Evolutionary conservation across 92 coral and sea anemone genomes (phyloP).

Genomic region (Palythoa caribaeorum): DNA sequence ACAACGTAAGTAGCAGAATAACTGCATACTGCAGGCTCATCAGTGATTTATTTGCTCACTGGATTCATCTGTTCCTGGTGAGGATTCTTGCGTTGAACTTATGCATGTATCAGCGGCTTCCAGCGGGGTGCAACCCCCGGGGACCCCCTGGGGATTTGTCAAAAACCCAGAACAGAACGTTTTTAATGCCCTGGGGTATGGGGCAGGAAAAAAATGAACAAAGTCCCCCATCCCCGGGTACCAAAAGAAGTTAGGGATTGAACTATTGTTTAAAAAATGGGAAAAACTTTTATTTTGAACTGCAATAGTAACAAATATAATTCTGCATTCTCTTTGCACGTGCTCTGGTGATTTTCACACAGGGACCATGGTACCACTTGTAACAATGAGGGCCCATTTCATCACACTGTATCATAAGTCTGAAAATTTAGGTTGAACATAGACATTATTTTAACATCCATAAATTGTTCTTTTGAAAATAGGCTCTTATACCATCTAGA

Average conservation of each 20-base stretch:
- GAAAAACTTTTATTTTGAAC: constrained; percentile 33
- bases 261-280: constrained; percentile 5
- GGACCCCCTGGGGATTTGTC: constrained; percentile 53
- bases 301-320: constrained; percentile 27
- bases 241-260: constrained; percentile 21
- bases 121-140: constrained; percentile 62
- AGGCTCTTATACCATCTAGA: constrained; percentile 9
- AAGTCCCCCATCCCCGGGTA: constrained; percentile 14
- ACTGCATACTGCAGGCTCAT: too few relatives aligned
- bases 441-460: constrained; percentile 40
- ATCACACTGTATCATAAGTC: constrained; percentile 30
- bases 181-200: constrained; percentile 54
- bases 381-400: constrained; percentile 37
- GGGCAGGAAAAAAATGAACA: constrained; percentile 31
- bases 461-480: neutral
- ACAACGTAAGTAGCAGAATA: too few relatives aligned
- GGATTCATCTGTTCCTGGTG: too few relatives aligned
- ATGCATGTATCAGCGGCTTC: constrained; percentile 56
- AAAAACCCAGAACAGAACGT: constrained; percentile 37
- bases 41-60: too few relatives aligned
- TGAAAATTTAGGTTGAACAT: constrained; percentile 30
- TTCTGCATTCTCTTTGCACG: constrained; percentile 28
- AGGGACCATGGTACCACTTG: constrained; percentile 31
- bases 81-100: too few relatives aligned
- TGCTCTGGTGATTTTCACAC: constrained; percentile 27